Evolutionary conservation across 2,888 invertebrate genomes (phyloP).

Genomic region (Portevinia maculata): DNA sequence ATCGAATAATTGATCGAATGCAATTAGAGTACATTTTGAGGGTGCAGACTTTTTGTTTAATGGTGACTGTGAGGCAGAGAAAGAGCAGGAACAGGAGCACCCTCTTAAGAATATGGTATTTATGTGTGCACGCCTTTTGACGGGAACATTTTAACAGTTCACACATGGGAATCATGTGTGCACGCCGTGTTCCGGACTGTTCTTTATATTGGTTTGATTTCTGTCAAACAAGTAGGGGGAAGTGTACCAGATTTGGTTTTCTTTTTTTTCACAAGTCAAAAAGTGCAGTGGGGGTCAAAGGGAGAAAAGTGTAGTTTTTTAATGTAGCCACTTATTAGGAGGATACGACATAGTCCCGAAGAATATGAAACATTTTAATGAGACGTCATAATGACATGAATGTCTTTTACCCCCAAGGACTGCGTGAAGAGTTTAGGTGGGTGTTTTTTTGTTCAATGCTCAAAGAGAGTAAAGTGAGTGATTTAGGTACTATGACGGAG

Average conservation of each 20-base stretch:
- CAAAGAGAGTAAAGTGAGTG: too few species aligned
- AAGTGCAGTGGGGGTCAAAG: not conserved
- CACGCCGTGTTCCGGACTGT: constrained; percentile 12
- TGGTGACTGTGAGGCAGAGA: constrained; percentile 5
- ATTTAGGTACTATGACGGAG: too few species aligned
- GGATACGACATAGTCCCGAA: constrained; percentile 8
- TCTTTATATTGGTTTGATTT: constrained; percentile 58
- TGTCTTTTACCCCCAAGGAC: constrained; percentile 61
- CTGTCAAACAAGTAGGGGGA: constrained; percentile 4
- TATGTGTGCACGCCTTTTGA: constrained; percentile 16
- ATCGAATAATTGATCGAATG: constrained; percentile 69
- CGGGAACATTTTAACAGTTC: constrained; percentile 58
- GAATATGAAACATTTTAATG: constrained; percentile 56
- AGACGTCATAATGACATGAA: constrained; percentile 59
- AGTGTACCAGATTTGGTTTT: constrained; percentile 31
- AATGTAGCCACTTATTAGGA: constrained; percentile 70
- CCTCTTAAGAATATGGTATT: constrained; percentile 35
- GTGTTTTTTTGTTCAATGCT: constrained; percentile 1
- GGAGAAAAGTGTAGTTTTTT: constrained; percentile 34
- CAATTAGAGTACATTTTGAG: constrained; percentile 55
- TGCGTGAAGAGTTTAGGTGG: too few species aligned
- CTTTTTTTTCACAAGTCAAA: constrained; percentile 37
- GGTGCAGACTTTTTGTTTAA: constrained; percentile 49
- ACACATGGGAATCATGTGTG: constrained; percentile 68
- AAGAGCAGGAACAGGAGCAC: constrained; percentile 15